These are phyloP conservation scores for Colius striatus DNA, from an alignment of 2,113 vertebrate genomes.

Conservation along the genomic window DNA sequence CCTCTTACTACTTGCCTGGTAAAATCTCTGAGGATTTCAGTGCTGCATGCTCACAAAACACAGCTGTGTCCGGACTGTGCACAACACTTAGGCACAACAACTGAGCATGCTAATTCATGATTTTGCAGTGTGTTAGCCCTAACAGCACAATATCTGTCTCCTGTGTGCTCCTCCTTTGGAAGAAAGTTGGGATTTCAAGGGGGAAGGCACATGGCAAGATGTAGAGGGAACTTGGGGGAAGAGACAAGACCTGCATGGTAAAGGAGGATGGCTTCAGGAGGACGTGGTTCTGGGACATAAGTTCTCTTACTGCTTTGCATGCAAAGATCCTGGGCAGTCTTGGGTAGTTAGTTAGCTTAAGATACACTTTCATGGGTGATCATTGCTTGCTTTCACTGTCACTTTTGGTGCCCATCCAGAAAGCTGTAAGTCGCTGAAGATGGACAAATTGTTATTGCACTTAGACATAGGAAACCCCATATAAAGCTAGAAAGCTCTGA, in stretches of 20 bases:
- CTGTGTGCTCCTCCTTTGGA: not conserved
- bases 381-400: not conserved
- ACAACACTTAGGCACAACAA: not conserved
- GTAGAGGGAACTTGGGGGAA: not conserved
- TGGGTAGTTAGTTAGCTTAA: not conserved
- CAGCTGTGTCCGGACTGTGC: not conserved
- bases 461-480: not conserved
- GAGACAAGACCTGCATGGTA: not conserved
- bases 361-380: not conserved
- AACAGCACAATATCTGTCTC: not conserved
- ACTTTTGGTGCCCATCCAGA: not conserved
- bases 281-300: fast-evolving
- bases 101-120: not conserved
- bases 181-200: not conserved
- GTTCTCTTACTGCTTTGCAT: not conserved
- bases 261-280: not conserved
- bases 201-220: not conserved
- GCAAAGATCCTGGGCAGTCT: not conserved
- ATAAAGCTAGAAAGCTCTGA: not conserved
- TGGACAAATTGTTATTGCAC: not conserved
- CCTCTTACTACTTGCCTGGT: not conserved
- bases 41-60: not conserved
- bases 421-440: not conserved
- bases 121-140: not conserved
- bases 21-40: not conserved